These are phyloP conservation scores for Xylocampa areola DNA, from an alignment of 2,888 invertebrate genomes.

Conservation along the genomic window DNA sequence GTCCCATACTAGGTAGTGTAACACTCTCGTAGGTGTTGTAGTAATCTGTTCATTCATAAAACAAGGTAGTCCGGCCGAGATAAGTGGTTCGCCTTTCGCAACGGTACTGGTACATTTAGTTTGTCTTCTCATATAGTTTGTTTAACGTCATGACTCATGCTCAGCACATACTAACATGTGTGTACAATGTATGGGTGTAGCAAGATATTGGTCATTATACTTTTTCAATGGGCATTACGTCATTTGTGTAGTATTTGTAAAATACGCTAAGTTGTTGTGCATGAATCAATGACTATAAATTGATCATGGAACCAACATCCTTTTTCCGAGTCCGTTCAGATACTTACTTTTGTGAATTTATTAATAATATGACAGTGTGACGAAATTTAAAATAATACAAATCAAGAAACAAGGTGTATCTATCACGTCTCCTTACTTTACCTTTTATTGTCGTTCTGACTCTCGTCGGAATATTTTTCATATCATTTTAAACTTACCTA, in stretches of 20 bases:
- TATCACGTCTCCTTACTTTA: too few relatives aligned
- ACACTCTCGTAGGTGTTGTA: slow-evolving; percentile 64
- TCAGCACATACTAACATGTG: slow-evolving; percentile 62
- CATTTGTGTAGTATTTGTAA: slow-evolving; percentile 72
- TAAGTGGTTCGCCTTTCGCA: slow-evolving; percentile 66
- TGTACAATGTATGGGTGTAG: slow-evolving; percentile 59
- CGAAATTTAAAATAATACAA: too few relatives aligned
- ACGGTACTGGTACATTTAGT: slow-evolving; percentile 61
- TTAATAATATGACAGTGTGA: not conserved
- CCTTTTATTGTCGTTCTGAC: too few relatives aligned
- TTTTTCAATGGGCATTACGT: slow-evolving; percentile 76
- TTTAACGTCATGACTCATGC: slow-evolving; percentile 73
- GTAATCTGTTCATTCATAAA: slow-evolving; percentile 82
- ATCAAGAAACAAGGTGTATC: too few relatives aligned
- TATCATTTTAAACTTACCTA: too few relatives aligned
- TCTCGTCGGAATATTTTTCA: too few relatives aligned
- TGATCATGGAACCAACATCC: slow-evolving; percentile 49
- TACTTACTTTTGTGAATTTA: not conserved
- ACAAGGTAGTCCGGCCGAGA: slow-evolving; percentile 70
- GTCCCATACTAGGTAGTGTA: slow-evolving; percentile 62
- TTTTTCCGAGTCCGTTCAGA: slow-evolving; percentile 24
- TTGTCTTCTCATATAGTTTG: slow-evolving; percentile 71
- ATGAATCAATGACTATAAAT: slow-evolving; percentile 62
- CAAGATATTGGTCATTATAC: slow-evolving; percentile 73
- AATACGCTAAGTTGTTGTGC: slow-evolving; percentile 64